Conservation (phyloP, 2,113 vertebrate genomes). For the Poecilia latipinna region DNA sequence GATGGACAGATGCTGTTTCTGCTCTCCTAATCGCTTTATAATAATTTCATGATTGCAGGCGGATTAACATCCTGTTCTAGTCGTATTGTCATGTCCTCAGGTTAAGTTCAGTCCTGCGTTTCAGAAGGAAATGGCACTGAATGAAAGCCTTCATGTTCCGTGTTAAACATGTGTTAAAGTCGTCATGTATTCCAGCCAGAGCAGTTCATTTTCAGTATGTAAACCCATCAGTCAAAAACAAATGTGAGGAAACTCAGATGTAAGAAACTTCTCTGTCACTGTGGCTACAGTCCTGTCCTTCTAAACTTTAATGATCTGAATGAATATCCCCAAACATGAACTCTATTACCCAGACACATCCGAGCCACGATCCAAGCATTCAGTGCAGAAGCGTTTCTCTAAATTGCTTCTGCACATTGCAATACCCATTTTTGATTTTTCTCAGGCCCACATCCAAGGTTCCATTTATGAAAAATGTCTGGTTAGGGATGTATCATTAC, state of each 20-base stretch:
- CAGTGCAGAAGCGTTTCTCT: constrained; percentile 49
- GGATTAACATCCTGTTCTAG: constrained; percentile 73
- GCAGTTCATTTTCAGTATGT: constrained; percentile 30
- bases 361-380: constrained; percentile 56
- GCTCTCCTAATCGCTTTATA: constrained; percentile 70
- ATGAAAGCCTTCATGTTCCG: constrained; percentile 36
- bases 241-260: constrained; percentile 16
- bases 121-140: constrained; percentile 49
- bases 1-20: constrained; percentile 71
- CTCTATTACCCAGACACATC: constrained; percentile 64
- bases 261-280: constrained; percentile 18
- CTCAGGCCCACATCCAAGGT: constrained; percentile 65
- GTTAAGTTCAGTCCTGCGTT: constrained; percentile 64
- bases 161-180: constrained; percentile 49
- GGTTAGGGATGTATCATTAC: constrained; percentile 78
- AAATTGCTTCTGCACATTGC: constrained; percentile 63
- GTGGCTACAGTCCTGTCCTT: constrained; percentile 16
- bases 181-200: constrained; percentile 39
- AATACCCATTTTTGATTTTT: constrained; percentile 47
- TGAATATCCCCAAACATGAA: constrained; percentile 51
- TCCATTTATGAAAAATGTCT: constrained; percentile 77
- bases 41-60: constrained; percentile 70
- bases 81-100: constrained; percentile 68
- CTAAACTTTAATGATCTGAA: constrained; percentile 31
- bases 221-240: constrained; percentile 43